Conservation (phyloP, 2,113 vertebrate genomes). For the Istiophorus platypterus region DNA sequence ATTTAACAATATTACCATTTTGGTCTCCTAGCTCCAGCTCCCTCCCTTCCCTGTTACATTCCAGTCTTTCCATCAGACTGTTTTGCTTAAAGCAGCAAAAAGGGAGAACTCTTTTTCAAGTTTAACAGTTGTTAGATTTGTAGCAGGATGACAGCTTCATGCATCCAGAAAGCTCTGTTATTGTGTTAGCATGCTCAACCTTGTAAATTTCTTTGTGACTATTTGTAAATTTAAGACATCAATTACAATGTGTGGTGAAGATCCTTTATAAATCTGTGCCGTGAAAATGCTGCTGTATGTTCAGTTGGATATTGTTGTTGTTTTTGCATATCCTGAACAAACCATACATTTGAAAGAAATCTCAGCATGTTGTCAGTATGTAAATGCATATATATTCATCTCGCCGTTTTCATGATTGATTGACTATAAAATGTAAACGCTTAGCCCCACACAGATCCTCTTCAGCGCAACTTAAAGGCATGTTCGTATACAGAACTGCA, state of each 20-base stretch:
- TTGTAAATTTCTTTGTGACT: conserved; percentile 80
- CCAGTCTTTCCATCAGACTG: conserved; percentile 62
- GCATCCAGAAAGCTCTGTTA: conserved; percentile 67
- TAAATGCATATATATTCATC: conserved; percentile 57
- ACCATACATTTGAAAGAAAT: conserved; percentile 53
- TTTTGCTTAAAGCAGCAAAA: conserved; percentile 83
- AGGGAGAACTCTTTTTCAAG: conserved; percentile 72
- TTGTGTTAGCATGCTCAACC: conserved; percentile 72
- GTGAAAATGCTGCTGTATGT: conserved; percentile 10
- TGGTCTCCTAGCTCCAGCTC: conserved; percentile 2
- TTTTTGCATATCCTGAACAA: conserved; percentile 40
- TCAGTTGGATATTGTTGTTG: conserved; percentile 27
- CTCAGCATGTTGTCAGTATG: conserved; percentile 53
- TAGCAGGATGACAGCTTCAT: conserved; percentile 72
- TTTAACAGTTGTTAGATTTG: conserved; percentile 81
- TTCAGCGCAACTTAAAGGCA: conserved; percentile 46
- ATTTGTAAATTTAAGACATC: conserved; percentile 80
- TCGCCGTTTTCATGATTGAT: conserved; percentile 68
- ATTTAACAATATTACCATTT: conserved; percentile 77
- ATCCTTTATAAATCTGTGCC: conserved; percentile 70
- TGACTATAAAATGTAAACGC: conserved; percentile 50
- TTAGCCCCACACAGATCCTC: conserved; percentile 23
- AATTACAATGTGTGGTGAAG: conserved; percentile 65
- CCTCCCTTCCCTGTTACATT: conserved; percentile 28
- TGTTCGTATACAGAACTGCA: conserved; percentile 5